A percentile compares a stretch with the other conserved stretches of the same genome.
Evolutionary conservation across 2,797 vertebrate species (phyloP).

Genomic region (Pristis pectinata): DNA sequence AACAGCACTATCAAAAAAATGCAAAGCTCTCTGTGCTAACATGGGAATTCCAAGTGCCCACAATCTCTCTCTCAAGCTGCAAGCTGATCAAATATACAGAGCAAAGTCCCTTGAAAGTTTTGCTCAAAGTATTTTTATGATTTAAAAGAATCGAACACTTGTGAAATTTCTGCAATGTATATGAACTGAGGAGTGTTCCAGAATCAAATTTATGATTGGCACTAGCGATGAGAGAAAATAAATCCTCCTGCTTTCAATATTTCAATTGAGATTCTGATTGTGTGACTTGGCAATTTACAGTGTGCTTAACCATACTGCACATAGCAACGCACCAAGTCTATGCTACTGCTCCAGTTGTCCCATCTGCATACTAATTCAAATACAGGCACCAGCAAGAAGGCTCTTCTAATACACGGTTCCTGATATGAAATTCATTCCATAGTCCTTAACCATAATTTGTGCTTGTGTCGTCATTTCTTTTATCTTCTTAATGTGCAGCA

Average conservation of each 20-base stretch:
- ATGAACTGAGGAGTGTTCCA: neutral
- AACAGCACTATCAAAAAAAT: neutral
- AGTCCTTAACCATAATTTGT: conserved; percentile 34
- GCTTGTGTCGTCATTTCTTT: conserved; percentile 35
- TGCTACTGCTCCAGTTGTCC: neutral
- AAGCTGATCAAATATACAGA: neutral
- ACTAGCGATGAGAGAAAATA: neutral
- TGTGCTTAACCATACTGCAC: conserved; percentile 20
- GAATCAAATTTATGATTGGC: neutral
- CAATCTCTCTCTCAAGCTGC: neutral
- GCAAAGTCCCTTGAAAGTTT: neutral
- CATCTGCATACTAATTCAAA: conserved; percentile 32
- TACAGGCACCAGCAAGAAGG: neutral
- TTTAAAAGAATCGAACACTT: neutral
- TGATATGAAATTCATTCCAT: conserved; percentile 36
- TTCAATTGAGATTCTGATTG: conserved; percentile 27
- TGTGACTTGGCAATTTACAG: conserved; percentile 26
- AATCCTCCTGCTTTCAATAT: conserved; percentile 24
- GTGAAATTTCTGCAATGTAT: too few species aligned
- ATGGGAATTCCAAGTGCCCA: neutral
- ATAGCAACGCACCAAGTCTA: neutral
- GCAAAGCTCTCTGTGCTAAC: neutral
- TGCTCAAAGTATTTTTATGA: neutral
- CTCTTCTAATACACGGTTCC: neutral
- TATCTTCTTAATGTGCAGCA: conserved; percentile 32